A percentile compares a stretch with the other conserved stretches of the same genome.
phyloP scores from a whole-genome alignment of 2,113 vertebrate genomes.

The Etia nguti region DNA sequence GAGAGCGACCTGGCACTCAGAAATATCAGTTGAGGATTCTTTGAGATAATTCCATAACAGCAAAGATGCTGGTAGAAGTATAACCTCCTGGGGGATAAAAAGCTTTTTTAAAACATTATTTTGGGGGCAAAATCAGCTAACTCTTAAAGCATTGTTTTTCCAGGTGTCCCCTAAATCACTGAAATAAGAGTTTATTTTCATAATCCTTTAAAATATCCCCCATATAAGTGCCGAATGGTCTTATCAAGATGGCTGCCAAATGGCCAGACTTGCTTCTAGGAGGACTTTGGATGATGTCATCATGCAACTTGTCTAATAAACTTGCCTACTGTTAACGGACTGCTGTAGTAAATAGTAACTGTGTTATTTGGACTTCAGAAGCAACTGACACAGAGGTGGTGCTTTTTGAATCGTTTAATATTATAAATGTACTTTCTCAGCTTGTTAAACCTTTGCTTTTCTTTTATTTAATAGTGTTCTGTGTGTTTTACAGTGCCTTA shows the following conservation, averaged over 20 bases:
- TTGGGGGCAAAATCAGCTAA: background rate
- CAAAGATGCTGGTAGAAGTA: background rate
- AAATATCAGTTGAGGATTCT: too few relatives aligned
- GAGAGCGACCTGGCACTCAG: background rate
- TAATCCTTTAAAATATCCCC: background rate
- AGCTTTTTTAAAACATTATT: background rate
- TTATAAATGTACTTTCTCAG: background rate
- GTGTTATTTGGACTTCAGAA: background rate
- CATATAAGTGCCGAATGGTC: background rate
- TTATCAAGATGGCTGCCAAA: background rate
- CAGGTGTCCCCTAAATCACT: background rate
- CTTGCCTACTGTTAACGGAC: slow-evolving; percentile 11
- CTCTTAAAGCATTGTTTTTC: background rate
- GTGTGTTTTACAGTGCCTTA: background rate
- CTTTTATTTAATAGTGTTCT: background rate
- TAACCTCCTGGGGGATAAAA: rapidly evolving
- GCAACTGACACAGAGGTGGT: background rate
- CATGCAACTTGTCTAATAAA: background rate
- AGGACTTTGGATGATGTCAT: background rate
- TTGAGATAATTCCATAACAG: background rate
- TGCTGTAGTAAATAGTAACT: slow-evolving; percentile 25
- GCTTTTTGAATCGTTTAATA: slow-evolving; percentile 19
- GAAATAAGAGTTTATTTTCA: background rate
- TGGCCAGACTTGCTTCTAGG: background rate
- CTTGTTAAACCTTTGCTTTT: background rate